Base-by-base conservation (phyloP, 2,888 invertebrate genomes). In the Cordylochernes scorpioides region DNA sequence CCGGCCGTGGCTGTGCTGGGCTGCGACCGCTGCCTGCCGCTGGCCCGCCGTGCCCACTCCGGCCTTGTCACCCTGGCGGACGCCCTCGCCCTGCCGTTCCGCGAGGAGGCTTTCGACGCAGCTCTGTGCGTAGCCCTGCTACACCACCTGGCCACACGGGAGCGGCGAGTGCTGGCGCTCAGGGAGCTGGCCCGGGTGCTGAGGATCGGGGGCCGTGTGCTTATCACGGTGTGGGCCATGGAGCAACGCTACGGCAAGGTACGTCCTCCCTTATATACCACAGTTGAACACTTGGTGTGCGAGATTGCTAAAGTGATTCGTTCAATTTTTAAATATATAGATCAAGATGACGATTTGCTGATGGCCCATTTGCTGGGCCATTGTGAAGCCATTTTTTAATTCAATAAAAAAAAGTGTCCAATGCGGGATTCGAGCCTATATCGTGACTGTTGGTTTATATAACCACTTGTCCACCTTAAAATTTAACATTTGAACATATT, bases 201-300 rank as follows among this genome's bases (percentile, higher is more conserved):
- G 35, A 62, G 78, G 42, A 75, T 84, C 38, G 84, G 84, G 3
- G 88, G 86, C 2, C 62, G 73, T 30, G 65, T 86, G 33, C 67
- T 91, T 42, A 75, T 91, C 42, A 78, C 80, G 3, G 88, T 86
- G 3, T 91, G 88, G 91, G 86, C 91, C 7, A 71, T 78, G 67
- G 84, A 86, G 50, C 94, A 94, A 49, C 70, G 75, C 36, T 74
- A 84, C 46, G 57, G 78, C 42, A 64, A 62, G 57, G 65, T 65
- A 44, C 33, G 64, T 13, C 7, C 2, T 10, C 5, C 6, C 6
- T 16, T 78, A 46, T 62, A 68, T 60, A 37, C 9, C 5, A 21
- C 7, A 31, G 26, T 5, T 14, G 16, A n/a, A n/a, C n/a, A n/a
- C n/a, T n/a, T n/a, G n/a, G n/a, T n/a, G n/a, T n/a, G n/a, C n/a